These are phyloP conservation scores for Scrobipalpa atriplicella DNA, from an alignment of 2,888 invertebrate genomes.

Conservation along the genomic window DNA sequence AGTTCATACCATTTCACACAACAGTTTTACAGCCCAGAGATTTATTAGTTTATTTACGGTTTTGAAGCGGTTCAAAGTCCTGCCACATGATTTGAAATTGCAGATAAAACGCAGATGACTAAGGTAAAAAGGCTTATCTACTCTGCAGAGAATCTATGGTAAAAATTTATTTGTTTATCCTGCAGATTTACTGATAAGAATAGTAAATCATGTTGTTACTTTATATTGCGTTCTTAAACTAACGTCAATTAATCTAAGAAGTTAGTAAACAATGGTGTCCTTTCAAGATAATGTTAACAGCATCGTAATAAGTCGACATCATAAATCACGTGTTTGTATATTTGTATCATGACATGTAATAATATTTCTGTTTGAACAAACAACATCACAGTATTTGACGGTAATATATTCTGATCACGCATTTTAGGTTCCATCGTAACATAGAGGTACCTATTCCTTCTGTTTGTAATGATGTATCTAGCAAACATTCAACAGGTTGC, in stretches of 20 bases:
- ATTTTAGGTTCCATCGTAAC: neutral
- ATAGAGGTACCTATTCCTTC: neutral
- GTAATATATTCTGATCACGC: neutral
- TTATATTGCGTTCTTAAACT: neutral
- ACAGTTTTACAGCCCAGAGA: constrained; percentile 21
- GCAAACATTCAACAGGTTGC: constrained; percentile 74
- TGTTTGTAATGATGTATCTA: constrained; percentile 32
- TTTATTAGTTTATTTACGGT: constrained; percentile 25
- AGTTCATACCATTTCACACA: constrained; percentile 22
- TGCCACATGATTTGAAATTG: neutral
- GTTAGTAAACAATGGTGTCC: neutral
- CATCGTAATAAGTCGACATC: neutral
- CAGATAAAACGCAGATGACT: neutral
- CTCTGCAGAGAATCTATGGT: neutral
- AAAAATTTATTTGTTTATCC: neutral
- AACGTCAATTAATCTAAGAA: neutral
- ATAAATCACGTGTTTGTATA: neutral
- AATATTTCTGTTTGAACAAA: neutral
- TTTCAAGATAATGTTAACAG: neutral
- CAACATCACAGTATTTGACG: neutral
- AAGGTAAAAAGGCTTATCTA: neutral
- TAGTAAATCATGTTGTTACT: neutral
- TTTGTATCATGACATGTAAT: constrained; percentile 1
- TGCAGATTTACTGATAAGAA: neutral
- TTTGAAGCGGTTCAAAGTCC: neutral